Base-by-base conservation (phyloP, 2,797 vertebrate species). In the Acanthis flammea region DNA sequence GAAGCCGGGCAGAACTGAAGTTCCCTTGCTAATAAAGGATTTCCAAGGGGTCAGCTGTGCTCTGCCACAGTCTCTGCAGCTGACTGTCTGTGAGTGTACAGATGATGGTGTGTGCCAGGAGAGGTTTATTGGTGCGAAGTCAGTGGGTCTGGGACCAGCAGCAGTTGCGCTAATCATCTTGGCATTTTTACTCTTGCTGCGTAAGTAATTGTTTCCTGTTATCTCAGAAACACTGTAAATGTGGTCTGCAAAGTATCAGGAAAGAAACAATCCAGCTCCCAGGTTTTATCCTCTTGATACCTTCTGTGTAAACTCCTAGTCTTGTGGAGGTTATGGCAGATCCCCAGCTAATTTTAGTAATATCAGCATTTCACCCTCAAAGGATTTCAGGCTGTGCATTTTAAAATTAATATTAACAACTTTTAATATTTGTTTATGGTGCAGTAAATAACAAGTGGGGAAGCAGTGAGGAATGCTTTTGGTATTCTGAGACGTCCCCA, bases 161-260 rank as follows among this genome's bases (percentile, higher is more conserved):
- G 98, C 98, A 0, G 24, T 98, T 60, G 97, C 91, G 0, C 94
- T 98, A 3, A 98, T 98, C 45, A 94, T 98, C 85, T 80, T 98
- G 75, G 98, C 98, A 0, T 87, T 98, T 58, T 90, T 98, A 68
- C 94, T 98, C 33, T n/a, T 98, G 90, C 89, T 98, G 24, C 88
- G 98, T 98, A 96, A 98, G 98, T 98, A 81, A 41, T 72, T 48
- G 28, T 44, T 87, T 47, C n/a, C 0, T 45, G 1, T 78, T 81
- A 19, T 51, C 67, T 90, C 42, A 42, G n/a, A 62, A 80, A 24
- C 23, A 19, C 39, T 77, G 44, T 35, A 39, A 53, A 22, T 81
- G 30, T 9, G 28, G 31, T 73, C 80, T 81, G 48, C 48, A 71
- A 73, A 19, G 41, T 48, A 71, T 65, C 51, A 45, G 30, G 51